A percentile compares a stretch with the other conserved stretches of the same genome.
Evolutionary conservation across 2,888 invertebrate genomes (phyloP).

Genomic region (Drosophila sordidula): DNA sequence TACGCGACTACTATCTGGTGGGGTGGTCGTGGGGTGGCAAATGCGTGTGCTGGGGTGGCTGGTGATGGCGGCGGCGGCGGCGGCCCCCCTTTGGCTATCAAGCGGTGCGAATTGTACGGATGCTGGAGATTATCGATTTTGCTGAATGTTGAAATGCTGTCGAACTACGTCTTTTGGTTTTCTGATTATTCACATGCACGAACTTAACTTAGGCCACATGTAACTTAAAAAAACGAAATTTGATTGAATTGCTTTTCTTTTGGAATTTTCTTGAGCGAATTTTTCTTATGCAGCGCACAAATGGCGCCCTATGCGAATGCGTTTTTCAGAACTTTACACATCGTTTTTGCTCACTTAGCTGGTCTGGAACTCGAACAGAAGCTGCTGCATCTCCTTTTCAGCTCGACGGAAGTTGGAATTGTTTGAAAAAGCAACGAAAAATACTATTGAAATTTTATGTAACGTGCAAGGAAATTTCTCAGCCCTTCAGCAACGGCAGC

Average conservation of each 20-base stretch:
- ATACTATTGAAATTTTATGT: slow-evolving; percentile 59
- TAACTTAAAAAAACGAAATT: slow-evolving; percentile 29
- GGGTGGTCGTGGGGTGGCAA: slow-evolving; percentile 36
- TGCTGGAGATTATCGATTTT: slow-evolving; percentile 81
- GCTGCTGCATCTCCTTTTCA: slow-evolving; percentile 28
- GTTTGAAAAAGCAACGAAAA: neutral
- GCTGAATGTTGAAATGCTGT: slow-evolving; percentile 51
- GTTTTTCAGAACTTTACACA: slow-evolving; percentile 51
- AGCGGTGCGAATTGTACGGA: slow-evolving; percentile 46
- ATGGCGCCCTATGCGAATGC: slow-evolving; percentile 54
- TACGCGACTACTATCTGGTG: slow-evolving; percentile 21
- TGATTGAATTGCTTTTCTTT: slow-evolving; percentile 14
- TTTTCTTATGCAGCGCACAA: slow-evolving; percentile 33
- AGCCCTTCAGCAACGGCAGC: slow-evolving; percentile 52
- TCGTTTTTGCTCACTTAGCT: slow-evolving; percentile 64
- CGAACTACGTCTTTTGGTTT: slow-evolving; percentile 26
- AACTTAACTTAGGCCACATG: slow-evolving; percentile 36
- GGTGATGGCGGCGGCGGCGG: slow-evolving; percentile 42
- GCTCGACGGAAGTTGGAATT: slow-evolving; percentile 4
- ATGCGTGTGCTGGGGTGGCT: no score
- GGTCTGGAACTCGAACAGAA: slow-evolving; percentile 28
- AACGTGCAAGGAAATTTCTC: slow-evolving; percentile 55
- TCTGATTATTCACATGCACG: slow-evolving; percentile 19
- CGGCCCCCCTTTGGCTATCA: slow-evolving; percentile 52
- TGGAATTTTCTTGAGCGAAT: slow-evolving; percentile 26